phyloP scores from a whole-genome alignment of 2,888 invertebrate species.

The Incurvaria masculella region DNA sequence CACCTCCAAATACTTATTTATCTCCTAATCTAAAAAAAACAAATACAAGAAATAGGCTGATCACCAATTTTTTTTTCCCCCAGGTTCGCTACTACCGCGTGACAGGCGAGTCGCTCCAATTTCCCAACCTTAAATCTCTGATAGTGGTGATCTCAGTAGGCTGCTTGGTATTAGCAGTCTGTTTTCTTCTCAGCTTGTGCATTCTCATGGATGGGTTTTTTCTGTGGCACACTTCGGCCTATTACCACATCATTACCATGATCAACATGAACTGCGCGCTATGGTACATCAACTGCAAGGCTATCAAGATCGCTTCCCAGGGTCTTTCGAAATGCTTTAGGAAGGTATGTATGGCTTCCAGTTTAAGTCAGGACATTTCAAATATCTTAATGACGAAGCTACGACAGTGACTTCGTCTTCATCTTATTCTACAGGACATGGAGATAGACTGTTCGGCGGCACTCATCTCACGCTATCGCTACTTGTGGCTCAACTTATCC shows the following conservation, averaged over 20 bases:
- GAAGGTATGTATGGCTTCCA: conserved; percentile 37
- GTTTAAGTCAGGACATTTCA: too few species aligned
- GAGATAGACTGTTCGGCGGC: conserved; percentile 50
- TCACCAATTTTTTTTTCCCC: conserved; percentile 9
- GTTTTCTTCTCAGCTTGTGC: conserved; percentile 58
- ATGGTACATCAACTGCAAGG: conserved; percentile 68
- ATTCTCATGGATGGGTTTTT: conserved; percentile 62
- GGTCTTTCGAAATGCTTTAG: conserved; percentile 52
- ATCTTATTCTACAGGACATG: conserved; percentile 46
- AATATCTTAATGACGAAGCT: too few species aligned
- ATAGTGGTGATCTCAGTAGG: conserved; percentile 62
- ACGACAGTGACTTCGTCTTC: too few species aligned
- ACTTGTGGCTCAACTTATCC: conserved; percentile 62
- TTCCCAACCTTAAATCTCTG: conserved; percentile 57
- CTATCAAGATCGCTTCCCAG: conserved; percentile 60
- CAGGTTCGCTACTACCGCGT: conserved; percentile 56
- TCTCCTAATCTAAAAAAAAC: too few species aligned
- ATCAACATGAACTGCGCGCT: conserved; percentile 70
- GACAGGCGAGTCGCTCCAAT: conserved; percentile 58
- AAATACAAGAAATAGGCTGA: too few species aligned
- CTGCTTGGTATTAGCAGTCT: conserved; percentile 58
- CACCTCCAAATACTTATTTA: too few species aligned
- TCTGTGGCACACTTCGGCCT: conserved; percentile 59
- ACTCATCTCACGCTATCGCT: conserved; percentile 59
- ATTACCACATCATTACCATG: conserved; percentile 66